Evolutionary conservation across 2,888 invertebrate species (phyloP).

Genomic region (Byasa hedistus): DNA sequence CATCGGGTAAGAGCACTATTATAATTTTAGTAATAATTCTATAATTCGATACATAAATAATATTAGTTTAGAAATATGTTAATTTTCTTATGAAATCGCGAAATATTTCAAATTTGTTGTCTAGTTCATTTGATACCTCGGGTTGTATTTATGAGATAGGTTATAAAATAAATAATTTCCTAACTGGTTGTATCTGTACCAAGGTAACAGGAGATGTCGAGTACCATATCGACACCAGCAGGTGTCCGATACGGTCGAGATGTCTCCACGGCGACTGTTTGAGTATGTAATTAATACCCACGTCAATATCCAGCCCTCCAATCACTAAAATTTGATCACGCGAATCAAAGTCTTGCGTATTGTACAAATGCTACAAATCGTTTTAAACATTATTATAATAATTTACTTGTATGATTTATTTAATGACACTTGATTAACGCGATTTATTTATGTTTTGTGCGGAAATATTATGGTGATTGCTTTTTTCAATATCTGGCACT

Average conservation of each 20-base stretch:
- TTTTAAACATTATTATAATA: slow-evolving; percentile 1
- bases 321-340: slow-evolving; percentile 26
- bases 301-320: slow-evolving; percentile 25
- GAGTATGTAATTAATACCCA: slow-evolving; percentile 27
- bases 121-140: no score
- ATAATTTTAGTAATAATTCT: not conserved
- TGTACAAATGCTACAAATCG: slow-evolving; percentile 7
- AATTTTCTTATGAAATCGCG: no score
- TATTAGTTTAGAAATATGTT: not conserved
- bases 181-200: slow-evolving; percentile 18
- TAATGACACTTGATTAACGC: not conserved
- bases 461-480: not conserved
- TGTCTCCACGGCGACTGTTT: slow-evolving; percentile 24
- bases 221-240: slow-evolving; percentile 14
- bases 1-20: not conserved
- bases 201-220: slow-evolving; percentile 19
- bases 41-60: slow-evolving; percentile 1
- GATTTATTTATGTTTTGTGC: not conserved
- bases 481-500: slow-evolving; percentile 62
- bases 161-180: slow-evolving; percentile 13
- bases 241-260: slow-evolving; percentile 27
- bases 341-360: slow-evolving; percentile 19
- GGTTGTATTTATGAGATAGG: no score
- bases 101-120: no score
- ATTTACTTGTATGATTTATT: no score